Percentiles rank a stretch among this genome's conserved stretches.
Evolutionary conservation across 2,113 vertebrate genomes (phyloP).

Genomic region (Platysternon megacephalum): DNA sequence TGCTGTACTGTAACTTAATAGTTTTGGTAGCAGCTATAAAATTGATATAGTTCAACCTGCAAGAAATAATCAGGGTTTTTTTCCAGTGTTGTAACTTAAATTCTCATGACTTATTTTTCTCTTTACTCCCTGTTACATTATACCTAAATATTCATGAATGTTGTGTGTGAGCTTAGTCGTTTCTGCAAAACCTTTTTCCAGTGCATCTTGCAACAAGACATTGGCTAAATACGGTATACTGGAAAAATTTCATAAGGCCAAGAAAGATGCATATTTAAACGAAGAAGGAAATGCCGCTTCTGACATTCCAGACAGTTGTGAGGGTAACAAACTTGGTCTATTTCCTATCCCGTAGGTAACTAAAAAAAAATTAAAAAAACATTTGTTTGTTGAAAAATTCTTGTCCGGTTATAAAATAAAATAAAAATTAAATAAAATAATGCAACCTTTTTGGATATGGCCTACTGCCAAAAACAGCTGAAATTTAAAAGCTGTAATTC

Average conservation of each 20-base stretch:
- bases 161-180: slow-evolving; percentile 36
- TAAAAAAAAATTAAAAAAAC: background rate
- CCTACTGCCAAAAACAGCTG: background rate
- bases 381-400: background rate
- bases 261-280: slow-evolving; percentile 6
- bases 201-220: slow-evolving; percentile 73
- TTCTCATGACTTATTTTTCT: slow-evolving; percentile 29
- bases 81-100: background rate
- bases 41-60: background rate
- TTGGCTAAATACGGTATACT: slow-evolving; percentile 67
- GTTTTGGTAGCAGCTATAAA: background rate
- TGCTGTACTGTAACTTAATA: background rate
- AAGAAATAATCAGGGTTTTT: background rate
- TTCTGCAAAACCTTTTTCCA: slow-evolving; percentile 69
- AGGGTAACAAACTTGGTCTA: slow-evolving; percentile 67
- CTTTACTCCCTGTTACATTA: slow-evolving; percentile 29
- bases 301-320: slow-evolving; percentile 40
- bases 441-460: background rate
- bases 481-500: background rate
- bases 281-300: slow-evolving; percentile 45
- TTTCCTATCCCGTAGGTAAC: background rate
- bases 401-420: background rate
- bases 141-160: slow-evolving; percentile 10
- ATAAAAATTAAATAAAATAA: too few species aligned
- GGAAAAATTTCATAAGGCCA: slow-evolving; percentile 59